Conservation (phyloP, 2,113 vertebrate species). For the Puffinus mauretanicus region DNA sequence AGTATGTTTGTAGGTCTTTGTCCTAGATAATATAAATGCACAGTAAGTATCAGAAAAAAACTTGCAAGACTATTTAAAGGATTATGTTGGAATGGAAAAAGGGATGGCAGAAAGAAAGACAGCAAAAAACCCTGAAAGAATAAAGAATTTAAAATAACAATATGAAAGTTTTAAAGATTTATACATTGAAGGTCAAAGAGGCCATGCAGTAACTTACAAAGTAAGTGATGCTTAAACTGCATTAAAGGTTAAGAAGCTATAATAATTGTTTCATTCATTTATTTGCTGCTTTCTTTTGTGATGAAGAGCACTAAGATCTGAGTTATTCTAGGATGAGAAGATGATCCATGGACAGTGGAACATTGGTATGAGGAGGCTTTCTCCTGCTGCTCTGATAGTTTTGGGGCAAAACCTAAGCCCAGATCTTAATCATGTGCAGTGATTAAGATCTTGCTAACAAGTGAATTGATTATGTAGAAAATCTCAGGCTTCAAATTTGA, state of each 20-base stretch:
- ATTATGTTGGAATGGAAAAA: background rate
- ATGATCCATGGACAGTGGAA: background rate
- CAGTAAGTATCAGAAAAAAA: background rate
- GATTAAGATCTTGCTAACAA: background rate
- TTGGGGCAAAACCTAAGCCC: background rate
- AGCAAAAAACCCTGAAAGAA: background rate
- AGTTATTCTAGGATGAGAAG: background rate
- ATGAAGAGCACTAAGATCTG: background rate
- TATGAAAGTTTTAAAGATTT: background rate
- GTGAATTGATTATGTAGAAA: background rate
- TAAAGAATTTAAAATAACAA: background rate
- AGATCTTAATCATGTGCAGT: background rate
- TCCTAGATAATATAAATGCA: background rate
- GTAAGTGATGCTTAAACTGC: background rate
- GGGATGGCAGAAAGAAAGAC: background rate
- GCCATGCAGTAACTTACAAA: background rate
- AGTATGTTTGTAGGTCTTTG: background rate
- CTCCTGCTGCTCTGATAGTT: background rate
- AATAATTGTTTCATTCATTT: background rate
- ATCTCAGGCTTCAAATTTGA: background rate
- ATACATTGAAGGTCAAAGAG: background rate
- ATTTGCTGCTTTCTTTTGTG: background rate
- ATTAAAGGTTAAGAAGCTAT: background rate
- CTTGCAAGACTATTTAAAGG: background rate
- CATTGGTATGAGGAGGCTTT: background rate